Base-by-base conservation (phyloP, 2,113 vertebrate species). In the pig (Sus scrofa) region DNA sequence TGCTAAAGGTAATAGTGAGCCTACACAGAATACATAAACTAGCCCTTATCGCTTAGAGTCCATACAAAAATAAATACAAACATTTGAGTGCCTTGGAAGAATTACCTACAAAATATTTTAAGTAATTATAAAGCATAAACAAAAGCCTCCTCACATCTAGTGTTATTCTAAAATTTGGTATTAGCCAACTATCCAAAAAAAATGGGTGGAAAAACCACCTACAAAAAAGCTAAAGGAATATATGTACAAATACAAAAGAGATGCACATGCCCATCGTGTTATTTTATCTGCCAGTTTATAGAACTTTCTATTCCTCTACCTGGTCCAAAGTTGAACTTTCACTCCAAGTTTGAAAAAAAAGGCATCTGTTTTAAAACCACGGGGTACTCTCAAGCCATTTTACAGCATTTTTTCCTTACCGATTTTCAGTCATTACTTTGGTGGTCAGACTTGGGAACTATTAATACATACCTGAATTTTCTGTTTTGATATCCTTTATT, bases 151-250 rank as follows among this genome's bases (percentile, higher is more conserved):
- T 93, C 2, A 19, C 22, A 86, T 93, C 52, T 85, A 34, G 52
- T 89, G 93, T 84, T 88, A 77, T 83, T 91, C 37, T 97, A 87
- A 95, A 93, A 89, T 87, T 79, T 90, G 39, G 44, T 91, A 67
- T 94, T 77, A 91, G 63, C 50, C 56, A 96, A 39, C 18, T 77
- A 83, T 68, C 65, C 24, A 89, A 67, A 94, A 94, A 96, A 77
- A 32, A 27, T n/a, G 27, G 16, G 13, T 79, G 3, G 24, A 39
- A 20, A 94, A 95, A 65, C 54, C 44, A 90, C 54, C 73, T 77
- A 74, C 22, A 83, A 74, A 83, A 78, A 92, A 92, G 50, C 54
- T 77, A 77, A 70, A 86, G 71, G 22, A 32, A 63, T 13, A 50
- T 3, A 50, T 8, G 9, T 32, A 11, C 30, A 86, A 78, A 78